phyloP scores from a whole-genome alignment of 1,140 invertebrate species.

The Magallana gigas region DNA sequence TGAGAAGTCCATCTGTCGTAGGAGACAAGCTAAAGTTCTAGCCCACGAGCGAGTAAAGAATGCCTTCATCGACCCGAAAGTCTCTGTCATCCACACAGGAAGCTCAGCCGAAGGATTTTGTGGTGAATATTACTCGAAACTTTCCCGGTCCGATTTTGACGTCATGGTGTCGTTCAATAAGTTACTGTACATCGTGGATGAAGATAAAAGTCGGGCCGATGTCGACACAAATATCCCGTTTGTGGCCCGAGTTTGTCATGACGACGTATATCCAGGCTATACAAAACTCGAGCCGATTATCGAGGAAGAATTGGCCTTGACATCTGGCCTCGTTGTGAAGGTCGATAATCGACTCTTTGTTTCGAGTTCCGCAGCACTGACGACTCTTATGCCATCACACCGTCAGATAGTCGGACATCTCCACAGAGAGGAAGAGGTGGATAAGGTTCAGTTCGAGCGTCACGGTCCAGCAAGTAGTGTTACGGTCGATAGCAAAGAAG shows the following conservation, averaged over 20 bases:
- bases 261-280: neutral
- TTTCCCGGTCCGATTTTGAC: neutral
- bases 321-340: neutral
- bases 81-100: neutral
- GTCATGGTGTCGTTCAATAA: neutral
- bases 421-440: neutral
- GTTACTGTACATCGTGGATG: neutral
- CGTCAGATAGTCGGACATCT: neutral
- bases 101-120: conserved; percentile 4
- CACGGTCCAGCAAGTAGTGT: conserved; percentile 6
- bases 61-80: neutral
- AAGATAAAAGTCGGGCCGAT: neutral
- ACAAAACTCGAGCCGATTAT: neutral
- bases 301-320: neutral
- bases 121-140: neutral
- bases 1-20: neutral
- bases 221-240: neutral
- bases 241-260: neutral
- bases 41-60: neutral
- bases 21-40: neutral
- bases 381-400: neutral
- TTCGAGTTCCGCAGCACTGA: neutral
- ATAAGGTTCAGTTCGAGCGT: neutral
- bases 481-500: neutral
- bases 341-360: neutral